These are phyloP conservation scores for Melanostoma mellinum DNA, from an alignment of 2,888 invertebrate genomes.

Conservation along the genomic window DNA sequence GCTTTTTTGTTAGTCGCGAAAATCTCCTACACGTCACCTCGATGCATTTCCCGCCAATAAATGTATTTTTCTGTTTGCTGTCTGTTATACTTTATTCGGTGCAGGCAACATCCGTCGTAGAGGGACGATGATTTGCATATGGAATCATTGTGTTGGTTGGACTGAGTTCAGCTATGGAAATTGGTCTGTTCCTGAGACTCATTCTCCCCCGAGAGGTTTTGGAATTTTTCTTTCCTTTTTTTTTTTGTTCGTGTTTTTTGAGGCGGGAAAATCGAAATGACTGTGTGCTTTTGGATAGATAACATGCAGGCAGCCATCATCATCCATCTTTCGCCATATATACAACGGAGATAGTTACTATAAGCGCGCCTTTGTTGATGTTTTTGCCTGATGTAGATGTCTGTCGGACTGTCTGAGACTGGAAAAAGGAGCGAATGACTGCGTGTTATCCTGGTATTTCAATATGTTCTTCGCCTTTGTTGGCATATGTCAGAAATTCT, in stretches of 20 bases:
- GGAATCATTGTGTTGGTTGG: conserved; percentile 6
- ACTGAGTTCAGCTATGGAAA: conserved; percentile 36
- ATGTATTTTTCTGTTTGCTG: conserved; percentile 64
- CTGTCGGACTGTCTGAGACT: conserved; percentile 52
- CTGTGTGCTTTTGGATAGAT: conserved; percentile 45
- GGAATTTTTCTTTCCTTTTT: conserved; percentile 10
- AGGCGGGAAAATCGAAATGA: conserved; percentile 41
- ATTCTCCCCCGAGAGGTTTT: conserved; percentile 22
- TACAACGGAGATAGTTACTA: conserved; percentile 33
- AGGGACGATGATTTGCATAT: conserved; percentile 27
- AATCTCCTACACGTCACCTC: conserved; percentile 18
- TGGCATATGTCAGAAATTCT: conserved; percentile 66
- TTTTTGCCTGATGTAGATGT: conserved; percentile 52
- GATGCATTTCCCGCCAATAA: conserved; percentile 68
- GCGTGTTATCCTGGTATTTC: conserved; percentile 66
- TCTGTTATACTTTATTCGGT: conserved; percentile 36
- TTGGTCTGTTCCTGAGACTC: conserved; percentile 32
- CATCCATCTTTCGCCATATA: conserved; percentile 57
- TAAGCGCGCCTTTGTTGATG: conserved; percentile 32
- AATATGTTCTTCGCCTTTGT: conserved; percentile 65
- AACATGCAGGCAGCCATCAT: conserved; percentile 63
- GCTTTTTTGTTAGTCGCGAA: neutral
- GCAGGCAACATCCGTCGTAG: conserved; percentile 31
- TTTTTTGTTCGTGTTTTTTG: neutral
- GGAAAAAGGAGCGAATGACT: conserved; percentile 40